Evolutionary conservation across 2,113 vertebrate genomes (phyloP), one percentile per base, ranked within the genome.

Genomic region (Callorhinus ursinus): DNA sequence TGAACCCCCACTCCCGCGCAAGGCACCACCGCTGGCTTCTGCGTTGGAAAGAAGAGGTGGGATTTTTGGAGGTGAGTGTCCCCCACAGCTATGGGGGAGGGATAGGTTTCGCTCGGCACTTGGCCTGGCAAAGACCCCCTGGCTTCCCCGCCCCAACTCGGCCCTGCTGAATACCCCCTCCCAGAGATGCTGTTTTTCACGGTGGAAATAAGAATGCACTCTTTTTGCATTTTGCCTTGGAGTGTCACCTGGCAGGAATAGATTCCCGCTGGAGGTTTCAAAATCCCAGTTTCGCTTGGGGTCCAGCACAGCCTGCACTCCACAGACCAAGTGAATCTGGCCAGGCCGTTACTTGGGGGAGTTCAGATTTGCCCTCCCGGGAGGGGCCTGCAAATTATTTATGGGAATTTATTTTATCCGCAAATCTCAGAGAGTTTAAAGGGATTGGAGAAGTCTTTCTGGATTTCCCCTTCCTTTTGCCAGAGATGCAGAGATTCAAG

Each of bases 31-130:
- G 82, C 95, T 95, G 81, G 79, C 97, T 98, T 97, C 95, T 98
- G 95, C 98, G 63, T 95, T 96, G 97, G 96, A 39, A 89, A 93
- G 97, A 97, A 98, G 98, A 96, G 95, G 97, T 98, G 97, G 98
- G 95, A 97, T 67, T 36, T 97, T 96, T 90, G 97, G 97, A 99
- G 98, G 99, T 99, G 98, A 99, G 99, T 99, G 94, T 84, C 88
- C 1, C 18, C 49, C 36, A 82, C 10, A 61, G 46, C 33, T 61
- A 5, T 51, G 24, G 31, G 21, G 19, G 89, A 39, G 59, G 36
- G 21, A 11, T 6, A 31, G 13, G 16, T 59, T 91, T 80, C 31
- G 76, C 55, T 61, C 2, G 0, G 8, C 19, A 65, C 53, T 71
- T 65, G 0, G 22, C 59, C 51, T 74, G 67, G 4, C n/a, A 9